A percentile compares a stretch with the other conserved stretches of the same genome.
phyloP scores from a whole-genome alignment of 2,113 vertebrate species.

The Oryzias melastigma region DNA sequence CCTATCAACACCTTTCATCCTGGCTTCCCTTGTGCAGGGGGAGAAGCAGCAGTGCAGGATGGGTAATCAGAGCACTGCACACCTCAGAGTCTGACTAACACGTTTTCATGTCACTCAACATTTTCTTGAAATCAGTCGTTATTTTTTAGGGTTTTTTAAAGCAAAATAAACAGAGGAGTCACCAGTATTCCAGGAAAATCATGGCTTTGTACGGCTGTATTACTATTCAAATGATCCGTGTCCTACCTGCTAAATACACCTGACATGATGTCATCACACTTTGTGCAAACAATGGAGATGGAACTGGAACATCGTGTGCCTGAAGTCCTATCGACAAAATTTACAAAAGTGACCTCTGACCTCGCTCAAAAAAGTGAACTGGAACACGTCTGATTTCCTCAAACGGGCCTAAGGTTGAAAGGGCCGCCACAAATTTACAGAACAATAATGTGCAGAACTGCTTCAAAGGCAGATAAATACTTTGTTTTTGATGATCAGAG shows the following conservation, averaged over 20 bases:
- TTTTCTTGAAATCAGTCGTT: no score
- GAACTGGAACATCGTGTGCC: neutral
- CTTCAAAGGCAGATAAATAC: neutral
- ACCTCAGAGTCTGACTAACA: no score
- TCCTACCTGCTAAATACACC: neutral
- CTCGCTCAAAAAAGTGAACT: neutral
- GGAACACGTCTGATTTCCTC: conserved; percentile 16
- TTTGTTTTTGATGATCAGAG: neutral
- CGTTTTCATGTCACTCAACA: no score
- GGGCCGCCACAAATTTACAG: conserved; percentile 17
- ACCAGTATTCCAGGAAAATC: neutral
- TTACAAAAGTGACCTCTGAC: neutral
- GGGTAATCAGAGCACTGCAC: no score
- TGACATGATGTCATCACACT: conserved; percentile 4
- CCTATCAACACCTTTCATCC: no score
- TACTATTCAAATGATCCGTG: neutral
- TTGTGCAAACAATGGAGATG: neutral
- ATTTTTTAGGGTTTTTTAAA: no score
- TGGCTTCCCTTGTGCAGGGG: no score
- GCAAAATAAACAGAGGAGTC: neutral
- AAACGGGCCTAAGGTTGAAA: conserved; percentile 25
- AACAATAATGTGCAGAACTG: neutral
- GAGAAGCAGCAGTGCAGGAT: no score
- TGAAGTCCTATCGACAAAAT: neutral
- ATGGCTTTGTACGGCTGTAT: neutral